Percentiles rank a stretch among this genome's conserved stretches.
Conservation (phyloP, 2,888 invertebrate species). For the Himalopsyche kuldschensis region DNA sequence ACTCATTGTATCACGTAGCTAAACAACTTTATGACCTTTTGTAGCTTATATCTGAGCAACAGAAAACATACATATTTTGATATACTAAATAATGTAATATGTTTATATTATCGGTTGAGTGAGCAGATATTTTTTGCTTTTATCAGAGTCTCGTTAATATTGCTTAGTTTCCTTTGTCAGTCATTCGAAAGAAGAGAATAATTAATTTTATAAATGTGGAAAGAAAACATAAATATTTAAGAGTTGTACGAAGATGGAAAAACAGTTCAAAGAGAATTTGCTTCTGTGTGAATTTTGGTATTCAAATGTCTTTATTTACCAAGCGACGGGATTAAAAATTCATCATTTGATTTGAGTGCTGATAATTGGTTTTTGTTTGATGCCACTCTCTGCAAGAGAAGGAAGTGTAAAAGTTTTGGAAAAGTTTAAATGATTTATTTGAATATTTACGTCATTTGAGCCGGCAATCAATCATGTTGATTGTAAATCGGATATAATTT, state of each 20-base stretch:
- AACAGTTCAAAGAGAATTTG: slow-evolving; percentile 20
- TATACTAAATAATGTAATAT: no score
- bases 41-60: no score
- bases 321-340: slow-evolving; percentile 10
- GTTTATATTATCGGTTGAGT: no score
- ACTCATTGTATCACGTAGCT: no score
- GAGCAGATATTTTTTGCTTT: background rate
- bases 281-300: slow-evolving; percentile 22
- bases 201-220: slow-evolving; percentile 32
- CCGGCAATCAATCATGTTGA: background rate
- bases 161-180: slow-evolving; percentile 25
- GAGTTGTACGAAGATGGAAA: background rate
- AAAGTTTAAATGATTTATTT: background rate
- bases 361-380: background rate
- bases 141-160: background rate
- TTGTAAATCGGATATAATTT: background rate
- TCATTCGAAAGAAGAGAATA: slow-evolving; percentile 30
- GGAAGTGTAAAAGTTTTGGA: background rate
- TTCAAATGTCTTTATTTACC: slow-evolving; percentile 23
- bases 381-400: background rate
- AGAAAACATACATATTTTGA: no score
- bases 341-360: slow-evolving; percentile 1
- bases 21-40: no score
- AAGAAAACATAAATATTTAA: slow-evolving; percentile 36
- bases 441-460: background rate